Conservation (phyloP, 2,797 vertebrate genomes). For the Anas capensis region DNA sequence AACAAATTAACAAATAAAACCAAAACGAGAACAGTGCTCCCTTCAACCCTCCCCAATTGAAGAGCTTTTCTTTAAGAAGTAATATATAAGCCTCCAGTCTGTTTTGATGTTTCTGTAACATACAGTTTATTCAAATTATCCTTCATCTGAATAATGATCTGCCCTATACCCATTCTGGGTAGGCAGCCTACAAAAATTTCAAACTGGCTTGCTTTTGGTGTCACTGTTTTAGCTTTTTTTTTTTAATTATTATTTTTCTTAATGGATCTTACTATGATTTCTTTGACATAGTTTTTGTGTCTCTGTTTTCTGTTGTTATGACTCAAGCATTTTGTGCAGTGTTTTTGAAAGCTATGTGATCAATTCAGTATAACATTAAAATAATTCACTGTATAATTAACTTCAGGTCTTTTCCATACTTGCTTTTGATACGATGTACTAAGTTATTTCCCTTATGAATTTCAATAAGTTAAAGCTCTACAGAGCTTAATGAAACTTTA, state of each 20-base stretch:
- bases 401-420: constrained; percentile 20
- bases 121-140: not conserved
- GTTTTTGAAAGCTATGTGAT: constrained; percentile 18
- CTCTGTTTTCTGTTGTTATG: not conserved
- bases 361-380: constrained; percentile 18
- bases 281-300: not conserved
- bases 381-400: constrained; percentile 36
- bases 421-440: not conserved
- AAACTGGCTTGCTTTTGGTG: not conserved
- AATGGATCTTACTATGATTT: not conserved
- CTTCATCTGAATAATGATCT: not conserved
- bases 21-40: not conserved
- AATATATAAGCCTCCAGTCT: not conserved
- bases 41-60: not conserved
- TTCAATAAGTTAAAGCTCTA: not conserved
- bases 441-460: constrained; percentile 31
- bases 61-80: not conserved
- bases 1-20: not conserved
- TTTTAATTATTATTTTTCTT: not conserved
- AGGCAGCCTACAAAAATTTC: not conserved
- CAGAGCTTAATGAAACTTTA: constrained; percentile 28
- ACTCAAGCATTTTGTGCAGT: not conserved
- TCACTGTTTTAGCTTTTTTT: not conserved
- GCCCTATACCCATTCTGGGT: not conserved
- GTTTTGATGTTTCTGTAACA: not conserved